Base-by-base conservation (phyloP, 2,797 vertebrate species). In the Xerus rutilus region DNA sequence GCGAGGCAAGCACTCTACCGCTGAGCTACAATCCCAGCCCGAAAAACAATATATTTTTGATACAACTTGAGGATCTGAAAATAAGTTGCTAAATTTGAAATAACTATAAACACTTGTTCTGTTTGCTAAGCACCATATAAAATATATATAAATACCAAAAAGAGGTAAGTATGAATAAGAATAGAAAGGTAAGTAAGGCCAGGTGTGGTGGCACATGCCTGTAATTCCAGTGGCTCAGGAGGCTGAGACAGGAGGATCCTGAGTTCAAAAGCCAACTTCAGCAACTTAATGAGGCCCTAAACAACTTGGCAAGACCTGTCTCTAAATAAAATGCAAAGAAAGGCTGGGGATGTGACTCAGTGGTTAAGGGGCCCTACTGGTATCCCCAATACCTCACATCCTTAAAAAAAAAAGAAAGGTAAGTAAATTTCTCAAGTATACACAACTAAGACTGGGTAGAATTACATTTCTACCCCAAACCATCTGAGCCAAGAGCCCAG, bases 71-170 rank as follows among this genome's bases (percentile, higher is more conserved):
- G 15, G 81, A 62, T 77, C 69, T 76, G 30, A 89, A 87, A 93
- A 64, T 82, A 93, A 86, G 23, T 30, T 76, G 45, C 35, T 81
- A 87, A 95, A 65, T 86, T 59, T 95, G 49, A 94, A 93, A 94
- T 86, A 87, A 79, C 86, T 62, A 25, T 2, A 76, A 86, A 49
- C 28, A 59, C 81, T 81, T 86, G 86, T 81, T 82, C 8, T 76
- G 45, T 65, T 12, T 69, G 32, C 43, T 83, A 93, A 89, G 21
- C 18, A 59, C 54, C 23, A 83, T 67, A 86, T 28, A 54, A 89
- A 93, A 79, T 69, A 89, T 7, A 72, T 49, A 25, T 1, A 85
- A 81, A 39, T 59, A 72, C 54, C 18, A 86, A 82, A 72, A 77
- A 45, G n/a, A 12, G 12, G 0, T 47, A 52, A 57, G 8, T 30